Base-by-base conservation (phyloP, 2,888 invertebrate genomes). In the Steinernema scapterisci region DNA sequence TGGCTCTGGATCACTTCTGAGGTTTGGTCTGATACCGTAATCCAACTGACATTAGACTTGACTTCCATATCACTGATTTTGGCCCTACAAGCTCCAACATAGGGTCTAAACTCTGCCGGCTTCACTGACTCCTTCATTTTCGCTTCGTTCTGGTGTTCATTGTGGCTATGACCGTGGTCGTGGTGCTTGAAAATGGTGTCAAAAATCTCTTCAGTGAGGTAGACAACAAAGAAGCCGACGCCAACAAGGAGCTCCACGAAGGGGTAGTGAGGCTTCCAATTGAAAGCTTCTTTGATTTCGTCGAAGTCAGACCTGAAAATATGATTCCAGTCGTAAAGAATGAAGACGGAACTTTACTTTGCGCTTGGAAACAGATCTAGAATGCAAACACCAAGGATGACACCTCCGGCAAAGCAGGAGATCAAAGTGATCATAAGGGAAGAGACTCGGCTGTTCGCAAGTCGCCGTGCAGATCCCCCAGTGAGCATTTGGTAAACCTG, bases 201-300 rank as follows among this genome's bases (percentile, higher is more conserved):
- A n/a, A 81, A 81, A 16, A 83, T 51, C 44, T 82, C 83, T 74
- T 84, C 84, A 13, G 81, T 75, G 45, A 84, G 77, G 73, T 83
- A 84, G 70, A 84, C 84, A 56, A 84, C 78, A 74, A 84, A 83
- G 77, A 84, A 83, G 19, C 84, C 83, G 73, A 76, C 73, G n/a
- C 78, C 79, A 25, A 71, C 72, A 13, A 77, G 72, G 19, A 78
- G 52, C 23, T 78, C 76, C 19, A 78, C 31, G 13, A 71, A 78
- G 0, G 79, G 79, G 54, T 79, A 79, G 27, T 74, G 74, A 21
- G 72, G 31, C 16, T 73, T 46, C 73, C 72, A 76, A 7, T 71
- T 23, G 0, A 72, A 27, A 0, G 71, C 70, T 16, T 7, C 54
- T 51, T 75, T 52, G 27, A 74, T 54, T 6, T 76, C 72, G 11